A percentile compares a stretch with the other conserved stretches of the same genome.
Conservation (phyloP, 2,888 invertebrate species). For the Mechanitis mazaeus region DNA sequence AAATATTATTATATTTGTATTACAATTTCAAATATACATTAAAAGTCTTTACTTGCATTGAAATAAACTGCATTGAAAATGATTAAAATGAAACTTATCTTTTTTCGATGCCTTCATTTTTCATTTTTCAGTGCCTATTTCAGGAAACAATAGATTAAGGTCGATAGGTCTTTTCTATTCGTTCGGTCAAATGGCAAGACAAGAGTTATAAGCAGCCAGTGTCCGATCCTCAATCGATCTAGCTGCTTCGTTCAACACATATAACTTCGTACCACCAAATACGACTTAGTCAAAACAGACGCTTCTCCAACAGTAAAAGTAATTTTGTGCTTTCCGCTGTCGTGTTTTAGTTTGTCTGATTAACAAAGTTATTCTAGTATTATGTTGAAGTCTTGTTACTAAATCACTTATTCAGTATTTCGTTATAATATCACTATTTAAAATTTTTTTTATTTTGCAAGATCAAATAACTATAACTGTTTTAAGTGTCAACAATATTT, state of each 20-base stretch:
- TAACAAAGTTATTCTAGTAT: too few relatives aligned
- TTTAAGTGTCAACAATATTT: too few relatives aligned
- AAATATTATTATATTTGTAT: not conserved
- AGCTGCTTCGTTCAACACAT: conserved; percentile 34
- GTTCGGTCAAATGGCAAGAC: conserved; percentile 30
- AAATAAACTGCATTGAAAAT: too few relatives aligned
- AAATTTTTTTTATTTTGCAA: too few relatives aligned
- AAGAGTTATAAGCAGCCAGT: conserved; percentile 31
- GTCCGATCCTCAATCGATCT: conserved; percentile 34
- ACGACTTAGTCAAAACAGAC: conserved; percentile 31
- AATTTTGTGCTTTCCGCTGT: not conserved
- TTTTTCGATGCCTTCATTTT: conserved; percentile 23
- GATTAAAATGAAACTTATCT: conserved; percentile 6
- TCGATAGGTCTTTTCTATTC: conserved; percentile 29
- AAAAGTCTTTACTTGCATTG: too few relatives aligned
- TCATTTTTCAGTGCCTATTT: conserved; percentile 20
- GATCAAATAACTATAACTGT: too few relatives aligned
- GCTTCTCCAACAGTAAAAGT: conserved; percentile 10
- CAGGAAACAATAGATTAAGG: conserved; percentile 27
- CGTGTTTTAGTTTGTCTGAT: too few relatives aligned
- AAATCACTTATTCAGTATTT: too few relatives aligned
- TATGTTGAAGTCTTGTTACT: too few relatives aligned
- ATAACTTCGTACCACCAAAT: conserved; percentile 36
- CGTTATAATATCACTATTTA: too few relatives aligned
- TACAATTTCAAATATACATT: not conserved